Base-by-base conservation (phyloP, 2,113 vertebrate genomes). In the Ophthalmolycus amberensis region DNA sequence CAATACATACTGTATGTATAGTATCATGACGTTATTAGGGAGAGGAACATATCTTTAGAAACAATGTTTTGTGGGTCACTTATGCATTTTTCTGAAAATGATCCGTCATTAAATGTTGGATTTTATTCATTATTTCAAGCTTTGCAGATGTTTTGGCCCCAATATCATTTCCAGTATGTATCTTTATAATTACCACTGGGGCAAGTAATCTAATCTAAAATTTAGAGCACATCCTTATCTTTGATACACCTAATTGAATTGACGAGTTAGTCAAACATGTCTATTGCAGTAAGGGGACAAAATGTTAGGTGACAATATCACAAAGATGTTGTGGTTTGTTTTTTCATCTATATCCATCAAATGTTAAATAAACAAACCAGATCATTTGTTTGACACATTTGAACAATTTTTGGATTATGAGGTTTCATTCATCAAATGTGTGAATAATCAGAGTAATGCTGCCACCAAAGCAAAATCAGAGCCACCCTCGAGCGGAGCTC, bases 401-500 rank as follows among this genome's bases (percentile, higher is more conserved):
- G 1, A 54, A 46, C 2, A 3, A 11, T 54, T 75, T 75, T 71
- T 44, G 42, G 12, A 25, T 63, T 16, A 46, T 42, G 64, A 52
- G 25, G 76, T 50, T 72, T 74, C 16, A 76, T 75, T 62, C 14
- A 18, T 73, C 8, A 15, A 44, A 58, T 65, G 67, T 65, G 15
- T 79, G 56, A 85, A 42, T 60, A 27, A 62, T 54, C 12, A 25
- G 50, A 74, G 56, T 40, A 37, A 62, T 9, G 18, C 42, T 27
- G 32, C 48, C 37, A 73, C 62, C 77, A 85, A 79, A 80, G 16
- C n/a, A 58, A 69, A 72, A 62, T 72, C 62, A 42, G 18, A 79
- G 60, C 46, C 14, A 34, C 29, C 9, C 4, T 14, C 1, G 5
- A 58, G 40, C 32, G 11, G 32, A 82, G 42, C 64, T 65, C 56